Conservation (phyloP, 2,797 vertebrate genomes). For the Dendrocincla tyrannina region DNA sequence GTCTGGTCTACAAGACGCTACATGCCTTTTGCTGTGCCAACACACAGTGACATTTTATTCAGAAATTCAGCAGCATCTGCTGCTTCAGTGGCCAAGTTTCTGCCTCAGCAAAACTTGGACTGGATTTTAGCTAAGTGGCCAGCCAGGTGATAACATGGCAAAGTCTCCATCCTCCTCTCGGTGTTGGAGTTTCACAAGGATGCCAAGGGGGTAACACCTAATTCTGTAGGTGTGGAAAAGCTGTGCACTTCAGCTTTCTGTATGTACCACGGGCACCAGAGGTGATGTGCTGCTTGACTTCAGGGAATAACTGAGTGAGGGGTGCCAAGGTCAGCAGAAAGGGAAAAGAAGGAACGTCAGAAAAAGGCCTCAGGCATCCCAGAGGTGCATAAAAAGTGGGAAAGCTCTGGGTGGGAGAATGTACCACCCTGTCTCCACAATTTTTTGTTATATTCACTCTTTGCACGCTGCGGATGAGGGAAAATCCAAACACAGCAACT, state of each 20-base stretch:
- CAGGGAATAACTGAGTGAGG: not conserved
- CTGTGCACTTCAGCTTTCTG: not conserved
- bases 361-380: not conserved
- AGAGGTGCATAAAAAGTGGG: not conserved
- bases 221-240: not conserved
- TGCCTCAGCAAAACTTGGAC: not conserved
- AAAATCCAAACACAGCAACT: not conserved
- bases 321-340: not conserved
- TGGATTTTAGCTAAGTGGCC: not conserved
- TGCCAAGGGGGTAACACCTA: not conserved
- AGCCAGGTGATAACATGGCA: not conserved
- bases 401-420: not conserved
- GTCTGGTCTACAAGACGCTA: not conserved
- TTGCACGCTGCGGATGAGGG: not conserved
- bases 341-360: not conserved
- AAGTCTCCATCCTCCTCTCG: not conserved
- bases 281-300: not conserved
- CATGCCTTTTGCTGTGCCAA: constrained; percentile 3
- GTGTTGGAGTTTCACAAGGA: not conserved
- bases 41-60: constrained; percentile 3
- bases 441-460: not conserved
- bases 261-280: not conserved
- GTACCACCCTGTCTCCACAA: not conserved
- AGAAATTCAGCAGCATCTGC: constrained; percentile 46
- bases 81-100: not conserved